Evolutionary conservation across 2,888 invertebrate genomes (phyloP).

Genomic region (Listrodromus nycthemerus): DNA sequence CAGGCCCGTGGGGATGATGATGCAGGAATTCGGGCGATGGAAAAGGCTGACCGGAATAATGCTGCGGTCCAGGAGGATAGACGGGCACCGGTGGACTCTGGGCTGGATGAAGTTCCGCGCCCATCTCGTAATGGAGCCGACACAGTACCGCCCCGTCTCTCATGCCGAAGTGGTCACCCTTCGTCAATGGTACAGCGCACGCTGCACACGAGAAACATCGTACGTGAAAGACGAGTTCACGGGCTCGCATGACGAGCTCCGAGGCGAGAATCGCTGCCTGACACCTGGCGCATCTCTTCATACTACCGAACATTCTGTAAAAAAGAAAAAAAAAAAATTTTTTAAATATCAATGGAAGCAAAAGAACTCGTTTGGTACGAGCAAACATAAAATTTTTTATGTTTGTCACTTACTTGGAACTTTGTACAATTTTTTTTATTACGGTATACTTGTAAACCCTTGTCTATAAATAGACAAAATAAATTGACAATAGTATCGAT

Average conservation of each 20-base stretch:
- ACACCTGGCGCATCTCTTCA: slow-evolving; percentile 95
- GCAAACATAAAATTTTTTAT: not conserved
- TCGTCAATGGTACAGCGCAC: slow-evolving; percentile 94
- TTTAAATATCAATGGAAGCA: slow-evolving; percentile 50
- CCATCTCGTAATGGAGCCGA: slow-evolving; percentile 90
- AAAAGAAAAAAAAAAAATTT: slow-evolving; percentile 80
- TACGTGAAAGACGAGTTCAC: slow-evolving; percentile 97
- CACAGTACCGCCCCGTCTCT: slow-evolving; percentile 95
- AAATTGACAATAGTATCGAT: not conserved
- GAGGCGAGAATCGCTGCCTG: slow-evolving; percentile 94
- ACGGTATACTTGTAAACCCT: not conserved
- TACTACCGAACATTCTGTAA: slow-evolving; percentile 93
- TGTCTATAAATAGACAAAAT: not conserved
- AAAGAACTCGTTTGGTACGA: not conserved
- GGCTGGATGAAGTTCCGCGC: slow-evolving; percentile 82
- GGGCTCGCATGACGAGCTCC: slow-evolving; percentile 97
- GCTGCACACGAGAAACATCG: slow-evolving; percentile 97
- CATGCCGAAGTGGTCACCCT: slow-evolving; percentile 98
- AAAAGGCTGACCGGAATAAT: slow-evolving; percentile 86
- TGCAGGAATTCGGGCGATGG: slow-evolving; percentile 85
- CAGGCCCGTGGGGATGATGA: slow-evolving; percentile 82
- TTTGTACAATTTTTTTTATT: not conserved
- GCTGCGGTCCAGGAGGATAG: slow-evolving; percentile 81
- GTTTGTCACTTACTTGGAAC: not conserved
- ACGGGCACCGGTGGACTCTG: slow-evolving; percentile 83